Percentiles rank a stretch among this genome's conserved stretches.
These are phyloP conservation scores for Thymelicus lineola DNA, from an alignment of 2,888 invertebrate genomes.

Conservation along the genomic window DNA sequence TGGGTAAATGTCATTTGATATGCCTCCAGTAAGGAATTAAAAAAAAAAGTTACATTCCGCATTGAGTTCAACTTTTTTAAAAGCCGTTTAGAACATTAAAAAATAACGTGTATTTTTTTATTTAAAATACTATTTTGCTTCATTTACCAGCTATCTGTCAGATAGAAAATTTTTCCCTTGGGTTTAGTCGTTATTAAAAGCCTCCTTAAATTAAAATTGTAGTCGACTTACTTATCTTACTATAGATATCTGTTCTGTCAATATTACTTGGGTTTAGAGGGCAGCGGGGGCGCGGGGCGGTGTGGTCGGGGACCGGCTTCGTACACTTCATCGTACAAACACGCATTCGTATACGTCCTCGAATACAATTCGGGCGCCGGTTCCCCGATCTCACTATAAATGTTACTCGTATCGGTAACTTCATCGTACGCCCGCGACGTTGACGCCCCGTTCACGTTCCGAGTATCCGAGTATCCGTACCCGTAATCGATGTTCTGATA, in stretches of 20 bases:
- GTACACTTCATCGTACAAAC: slow-evolving; percentile 76
- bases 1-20: no score
- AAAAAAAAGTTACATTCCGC: no score
- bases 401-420: slow-evolving; percentile 70
- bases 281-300: slow-evolving; percentile 86
- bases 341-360: slow-evolving; percentile 56
- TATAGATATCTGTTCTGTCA: background rate
- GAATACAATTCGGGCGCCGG: slow-evolving; percentile 42
- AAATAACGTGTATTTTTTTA: no score
- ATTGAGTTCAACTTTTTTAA: no score
- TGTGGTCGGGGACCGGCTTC: slow-evolving; percentile 80
- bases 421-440: slow-evolving; percentile 66
- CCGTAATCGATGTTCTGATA: slow-evolving; percentile 71
- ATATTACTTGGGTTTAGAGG: slow-evolving; percentile 63
- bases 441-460: slow-evolving; percentile 40
- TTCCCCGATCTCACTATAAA: slow-evolving; percentile 75
- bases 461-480: slow-evolving; percentile 50
- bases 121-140: no score
- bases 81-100: no score
- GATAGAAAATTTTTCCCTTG: no score
- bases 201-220: background rate
- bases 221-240: background rate
- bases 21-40: no score
- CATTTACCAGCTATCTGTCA: no score
- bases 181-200: background rate